Conservation (phyloP, 1,140 invertebrate genomes). For the Bombus confusus region DNA sequence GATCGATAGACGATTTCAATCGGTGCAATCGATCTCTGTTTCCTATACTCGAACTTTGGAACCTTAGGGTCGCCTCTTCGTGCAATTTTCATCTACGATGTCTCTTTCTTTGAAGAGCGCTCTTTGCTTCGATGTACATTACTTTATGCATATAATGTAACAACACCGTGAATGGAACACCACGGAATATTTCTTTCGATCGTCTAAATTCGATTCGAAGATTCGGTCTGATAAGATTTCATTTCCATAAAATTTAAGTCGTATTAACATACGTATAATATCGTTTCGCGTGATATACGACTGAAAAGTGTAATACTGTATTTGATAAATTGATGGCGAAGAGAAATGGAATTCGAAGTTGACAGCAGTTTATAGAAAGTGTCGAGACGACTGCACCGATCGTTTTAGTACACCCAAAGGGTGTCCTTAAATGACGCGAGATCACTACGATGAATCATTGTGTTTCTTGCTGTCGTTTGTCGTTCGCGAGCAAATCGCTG, state of each 20-base stretch:
- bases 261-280: neutral
- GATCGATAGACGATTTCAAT: neutral
- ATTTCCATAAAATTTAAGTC: neutral
- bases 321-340: neutral
- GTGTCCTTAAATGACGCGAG: conserved; percentile 24
- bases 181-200: too few species aligned
- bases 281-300: neutral
- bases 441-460: conserved; percentile 34
- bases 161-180: too few species aligned
- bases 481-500: conserved; percentile 39
- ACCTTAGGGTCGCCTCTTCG: neutral
- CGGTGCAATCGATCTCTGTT: neutral
- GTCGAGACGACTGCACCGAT: conserved; percentile 28
- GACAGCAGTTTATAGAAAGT: neutral
- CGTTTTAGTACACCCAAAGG: conserved; percentile 14
- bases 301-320: neutral
- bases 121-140: neutral
- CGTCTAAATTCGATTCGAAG: neutral
- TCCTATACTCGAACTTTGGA: too few species aligned
- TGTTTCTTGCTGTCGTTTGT: neutral
- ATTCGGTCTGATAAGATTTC: neutral
- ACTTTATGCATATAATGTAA: too few species aligned
- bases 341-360: neutral
- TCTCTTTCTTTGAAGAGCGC: too few species aligned
- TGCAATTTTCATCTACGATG: too few species aligned